phyloP scores from a whole-genome alignment of 2,113 vertebrate species.

The Hystrix brachyura region DNA sequence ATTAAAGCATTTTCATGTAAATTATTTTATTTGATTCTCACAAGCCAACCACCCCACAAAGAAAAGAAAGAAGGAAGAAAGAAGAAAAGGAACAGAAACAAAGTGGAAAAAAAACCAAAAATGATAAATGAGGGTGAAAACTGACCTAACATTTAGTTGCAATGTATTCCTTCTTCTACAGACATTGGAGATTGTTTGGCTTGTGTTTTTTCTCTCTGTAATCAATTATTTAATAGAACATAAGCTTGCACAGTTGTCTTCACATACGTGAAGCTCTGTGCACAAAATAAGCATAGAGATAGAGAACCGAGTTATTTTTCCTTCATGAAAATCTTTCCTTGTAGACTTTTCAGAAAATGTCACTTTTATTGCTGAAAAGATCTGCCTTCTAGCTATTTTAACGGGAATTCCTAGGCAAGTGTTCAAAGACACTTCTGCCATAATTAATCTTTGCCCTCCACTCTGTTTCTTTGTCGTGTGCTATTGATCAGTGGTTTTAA shows the following conservation, averaged over 20 bases:
- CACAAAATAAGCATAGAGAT: slow-evolving; percentile 31
- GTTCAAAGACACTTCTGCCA: neutral
- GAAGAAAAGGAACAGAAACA: too few species aligned
- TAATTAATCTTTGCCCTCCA: neutral
- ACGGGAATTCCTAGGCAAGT: neutral
- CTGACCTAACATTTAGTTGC: slow-evolving; percentile 74
- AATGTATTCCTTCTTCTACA: slow-evolving; percentile 56
- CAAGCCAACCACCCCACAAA: neutral
- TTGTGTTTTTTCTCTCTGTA: neutral
- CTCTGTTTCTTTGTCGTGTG: neutral
- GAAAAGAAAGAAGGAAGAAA: neutral
- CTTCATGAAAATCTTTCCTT: slow-evolving; percentile 21
- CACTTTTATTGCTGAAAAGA: slow-evolving; percentile 49
- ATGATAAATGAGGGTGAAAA: slow-evolving; percentile 48
- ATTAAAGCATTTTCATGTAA: slow-evolving; percentile 19
- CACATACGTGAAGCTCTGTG: slow-evolving; percentile 5
- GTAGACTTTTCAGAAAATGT: slow-evolving; percentile 37
- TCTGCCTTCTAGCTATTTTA: slow-evolving; percentile 46
- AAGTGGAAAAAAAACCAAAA: too few species aligned
- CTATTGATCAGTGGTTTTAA: slow-evolving; percentile 44
- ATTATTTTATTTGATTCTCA: neutral
- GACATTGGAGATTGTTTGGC: neutral
- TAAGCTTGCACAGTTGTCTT: neutral
- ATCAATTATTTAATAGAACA: slow-evolving; percentile 30
- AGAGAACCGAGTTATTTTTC: slow-evolving; percentile 10